Evolutionary conservation across 2,113 vertebrate species (phyloP).

Genomic region (Blennius ocellaris): DNA sequence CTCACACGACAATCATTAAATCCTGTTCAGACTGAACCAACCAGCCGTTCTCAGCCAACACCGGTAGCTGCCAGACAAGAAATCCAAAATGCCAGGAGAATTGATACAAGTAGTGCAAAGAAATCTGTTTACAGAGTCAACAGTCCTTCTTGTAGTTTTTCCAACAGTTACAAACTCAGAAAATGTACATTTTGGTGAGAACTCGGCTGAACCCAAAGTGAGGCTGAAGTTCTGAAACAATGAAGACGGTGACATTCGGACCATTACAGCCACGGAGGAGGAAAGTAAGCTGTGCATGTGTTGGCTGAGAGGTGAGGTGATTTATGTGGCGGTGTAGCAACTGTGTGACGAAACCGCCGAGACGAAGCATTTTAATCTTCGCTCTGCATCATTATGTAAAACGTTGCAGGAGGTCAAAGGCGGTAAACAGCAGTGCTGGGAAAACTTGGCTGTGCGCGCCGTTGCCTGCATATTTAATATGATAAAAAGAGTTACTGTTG

Average conservation of each 20-base stretch:
- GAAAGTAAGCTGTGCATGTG: not conserved
- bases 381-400: conserved; percentile 15
- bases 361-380: conserved; percentile 14
- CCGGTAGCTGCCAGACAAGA: conserved; percentile 12
- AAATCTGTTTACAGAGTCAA: too few relatives aligned
- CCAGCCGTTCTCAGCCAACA: conserved; percentile 17
- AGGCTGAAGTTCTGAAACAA: too few relatives aligned
- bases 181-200: too few relatives aligned
- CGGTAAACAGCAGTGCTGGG: not conserved
- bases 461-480: too few relatives aligned
- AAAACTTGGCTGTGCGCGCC: too few relatives aligned
- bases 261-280: not conserved
- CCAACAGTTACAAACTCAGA: too few relatives aligned
- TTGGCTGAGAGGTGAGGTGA: conserved; percentile 1
- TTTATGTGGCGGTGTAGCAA: conserved; percentile 5
- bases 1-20: conserved; percentile 12
- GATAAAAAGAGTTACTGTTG: too few relatives aligned
- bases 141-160: too few relatives aligned
- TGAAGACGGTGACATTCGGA: too few relatives aligned
- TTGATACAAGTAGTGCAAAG: conserved; percentile 1
- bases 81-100: conserved; percentile 12
- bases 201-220: too few relatives aligned
- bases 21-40: conserved; percentile 17
- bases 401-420: not conserved
- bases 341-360: not conserved